phyloP scores from a whole-genome alignment of 2,888 invertebrate genomes.

The Nezara viridula region DNA sequence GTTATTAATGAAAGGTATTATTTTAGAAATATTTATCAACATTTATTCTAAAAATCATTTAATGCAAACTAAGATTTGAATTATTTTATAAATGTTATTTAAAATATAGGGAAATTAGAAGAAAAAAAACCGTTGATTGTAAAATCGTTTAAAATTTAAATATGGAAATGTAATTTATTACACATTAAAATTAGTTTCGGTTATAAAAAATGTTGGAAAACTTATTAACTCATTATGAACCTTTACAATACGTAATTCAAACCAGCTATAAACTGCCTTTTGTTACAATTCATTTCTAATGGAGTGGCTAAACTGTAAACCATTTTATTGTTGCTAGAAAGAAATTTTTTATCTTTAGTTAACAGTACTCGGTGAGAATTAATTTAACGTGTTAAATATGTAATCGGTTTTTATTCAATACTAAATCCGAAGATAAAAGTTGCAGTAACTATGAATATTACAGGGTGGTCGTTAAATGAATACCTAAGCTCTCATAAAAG shows the following conservation, averaged over 20 bases:
- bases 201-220: neutral
- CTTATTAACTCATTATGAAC: neutral
- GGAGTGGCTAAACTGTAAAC: neutral
- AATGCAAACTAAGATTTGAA: neutral
- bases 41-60: neutral
- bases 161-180: too few relatives aligned
- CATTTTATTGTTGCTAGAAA: neutral
- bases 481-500: too few relatives aligned
- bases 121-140: too few relatives aligned
- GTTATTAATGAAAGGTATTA: neutral
- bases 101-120: too few relatives aligned
- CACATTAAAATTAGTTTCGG: neutral
- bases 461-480: too few relatives aligned
- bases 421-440: too few relatives aligned
- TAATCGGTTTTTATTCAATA: too few relatives aligned
- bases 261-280: neutral
- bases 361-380: too few relatives aligned
- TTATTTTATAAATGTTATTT: too few relatives aligned
- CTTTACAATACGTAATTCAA: neutral
- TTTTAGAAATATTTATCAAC: neutral
- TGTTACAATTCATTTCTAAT: neutral
- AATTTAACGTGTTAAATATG: too few relatives aligned
- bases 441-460: too few relatives aligned
- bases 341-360: neutral
- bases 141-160: too few relatives aligned